Base-by-base conservation (phyloP, 2,113 vertebrate species). In the Cottus gobio region DNA sequence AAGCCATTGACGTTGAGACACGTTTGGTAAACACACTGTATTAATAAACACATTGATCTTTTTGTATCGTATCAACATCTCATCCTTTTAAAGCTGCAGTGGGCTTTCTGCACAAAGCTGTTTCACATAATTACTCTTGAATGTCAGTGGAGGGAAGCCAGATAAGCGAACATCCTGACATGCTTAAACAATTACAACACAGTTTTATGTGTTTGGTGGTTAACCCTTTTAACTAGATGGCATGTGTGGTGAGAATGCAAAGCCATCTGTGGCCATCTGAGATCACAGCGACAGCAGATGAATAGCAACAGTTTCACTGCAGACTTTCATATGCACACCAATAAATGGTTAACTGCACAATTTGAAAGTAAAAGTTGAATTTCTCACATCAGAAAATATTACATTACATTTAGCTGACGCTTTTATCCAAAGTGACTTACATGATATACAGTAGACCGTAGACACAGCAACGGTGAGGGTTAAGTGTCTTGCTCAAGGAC, bases 251-350 rank as follows among this genome's bases (percentile, higher is more conserved):
- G 82, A 84, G 76, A 89, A 85, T 78, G 61, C 66, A 77, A 58
- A 80, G 79, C 87, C 89, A 90, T 87, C 86, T 84, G 85, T 80
- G 85, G 87, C 79, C 75, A 80, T 83, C 77, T 74, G 83, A 92
- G 84, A 92, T 92, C 82, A 89, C 65, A 90, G 86, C 72, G 63
- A 86, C 54, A n/a, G 83, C 82, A 89, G 89, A 91, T 85, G 84
- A 91, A 90, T 76, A 87, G 75, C 81, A 89, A 89, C 86, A 85
- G 79, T 90, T 90, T 20, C 88, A 62, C 87, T 71, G 24, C 79
- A 84, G 81, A 79, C 83, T 88, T 86, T 65, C 69, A 73, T 63
- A 48, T 87, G 90, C 87, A 92, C 87, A 87, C 84, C 79, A 89
- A 88, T 88, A 70, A 71, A 54, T 20, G 18, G 76, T 82, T 75